phyloP scores from a whole-genome alignment of 2,888 invertebrate species.

The Charanyca ferruginea region DNA sequence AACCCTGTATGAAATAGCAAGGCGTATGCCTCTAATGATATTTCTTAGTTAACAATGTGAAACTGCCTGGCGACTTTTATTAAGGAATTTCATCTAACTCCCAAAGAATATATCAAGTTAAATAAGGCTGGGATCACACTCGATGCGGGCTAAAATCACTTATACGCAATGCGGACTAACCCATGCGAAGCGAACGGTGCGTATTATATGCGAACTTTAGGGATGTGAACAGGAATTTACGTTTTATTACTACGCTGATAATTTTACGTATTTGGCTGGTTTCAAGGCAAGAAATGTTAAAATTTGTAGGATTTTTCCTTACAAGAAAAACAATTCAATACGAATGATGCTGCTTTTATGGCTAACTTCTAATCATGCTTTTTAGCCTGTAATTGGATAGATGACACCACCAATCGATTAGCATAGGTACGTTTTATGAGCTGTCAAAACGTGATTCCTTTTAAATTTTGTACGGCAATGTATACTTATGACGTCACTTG shows the following conservation, averaged over 20 bases:
- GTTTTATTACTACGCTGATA: constrained; percentile 10
- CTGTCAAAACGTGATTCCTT: no score
- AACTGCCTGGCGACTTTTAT: constrained; percentile 2
- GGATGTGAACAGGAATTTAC: constrained; percentile 12
- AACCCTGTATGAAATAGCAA: no score
- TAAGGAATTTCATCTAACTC: constrained; percentile 19
- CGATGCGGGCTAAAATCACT: constrained; percentile 6
- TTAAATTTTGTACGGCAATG: no score
- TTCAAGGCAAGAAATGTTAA: no score
- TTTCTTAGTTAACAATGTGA: not conserved
- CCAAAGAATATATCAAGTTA: not conserved
- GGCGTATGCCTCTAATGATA: constrained; percentile 7
- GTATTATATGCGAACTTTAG: constrained; percentile 16
- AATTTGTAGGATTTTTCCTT: no score
- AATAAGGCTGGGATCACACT: constrained; percentile 13
- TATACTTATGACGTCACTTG: no score
- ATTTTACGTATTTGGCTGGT: constrained; percentile 9
- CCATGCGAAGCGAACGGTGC: constrained; percentile 7
- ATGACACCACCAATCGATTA: no score
- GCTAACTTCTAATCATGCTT: no score
- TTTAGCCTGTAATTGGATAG: no score
- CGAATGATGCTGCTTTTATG: no score
- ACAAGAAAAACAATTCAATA: no score
- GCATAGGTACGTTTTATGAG: no score
- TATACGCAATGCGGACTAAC: constrained; percentile 52